A percentile compares a stretch with the other conserved stretches of the same genome.
These are phyloP conservation scores for Agrilus mali DNA, from an alignment of 2,888 invertebrate genomes.

Conservation along the genomic window DNA sequence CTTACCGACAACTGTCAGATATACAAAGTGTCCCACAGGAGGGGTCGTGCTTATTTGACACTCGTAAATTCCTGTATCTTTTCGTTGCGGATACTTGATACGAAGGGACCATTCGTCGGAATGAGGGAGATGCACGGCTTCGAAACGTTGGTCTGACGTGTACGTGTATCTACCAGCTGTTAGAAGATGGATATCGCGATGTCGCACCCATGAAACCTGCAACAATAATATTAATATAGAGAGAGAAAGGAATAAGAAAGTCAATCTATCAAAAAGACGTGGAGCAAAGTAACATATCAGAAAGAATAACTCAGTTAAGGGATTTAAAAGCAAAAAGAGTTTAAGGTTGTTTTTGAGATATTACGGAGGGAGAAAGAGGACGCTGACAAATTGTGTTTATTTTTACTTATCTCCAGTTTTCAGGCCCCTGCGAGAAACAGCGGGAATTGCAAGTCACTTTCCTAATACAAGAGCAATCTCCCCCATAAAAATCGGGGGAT, in stretches of 20 bases:
- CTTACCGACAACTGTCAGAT: constrained; percentile 75
- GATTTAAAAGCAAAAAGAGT: too few relatives aligned
- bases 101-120: constrained; percentile 79
- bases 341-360: too few relatives aligned
- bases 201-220: constrained; percentile 68
- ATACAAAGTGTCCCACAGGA: constrained; percentile 71
- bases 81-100: constrained; percentile 59
- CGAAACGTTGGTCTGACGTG: constrained; percentile 74
- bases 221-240: constrained; percentile 21
- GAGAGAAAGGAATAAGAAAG: too few relatives aligned
- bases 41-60: constrained; percentile 88
- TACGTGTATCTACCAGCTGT: constrained; percentile 67
- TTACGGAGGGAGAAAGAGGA: too few relatives aligned
- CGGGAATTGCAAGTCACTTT: too few relatives aligned
- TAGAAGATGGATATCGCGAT: constrained; percentile 60
- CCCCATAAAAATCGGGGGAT: too few relatives aligned
- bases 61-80: constrained; percentile 72
- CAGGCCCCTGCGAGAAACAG: too few relatives aligned
- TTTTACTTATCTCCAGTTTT: too few relatives aligned
- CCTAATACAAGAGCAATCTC: too few relatives aligned
- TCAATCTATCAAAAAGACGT: background rate
- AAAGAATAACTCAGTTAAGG: background rate
- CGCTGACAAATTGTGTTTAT: too few relatives aligned
- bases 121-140: constrained; percentile 74
- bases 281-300: background rate